A percentile compares a stretch with the other conserved stretches of the same genome.
Conservation (phyloP, 2,888 invertebrate genomes). For the Pachycephus smyrnensis region DNA sequence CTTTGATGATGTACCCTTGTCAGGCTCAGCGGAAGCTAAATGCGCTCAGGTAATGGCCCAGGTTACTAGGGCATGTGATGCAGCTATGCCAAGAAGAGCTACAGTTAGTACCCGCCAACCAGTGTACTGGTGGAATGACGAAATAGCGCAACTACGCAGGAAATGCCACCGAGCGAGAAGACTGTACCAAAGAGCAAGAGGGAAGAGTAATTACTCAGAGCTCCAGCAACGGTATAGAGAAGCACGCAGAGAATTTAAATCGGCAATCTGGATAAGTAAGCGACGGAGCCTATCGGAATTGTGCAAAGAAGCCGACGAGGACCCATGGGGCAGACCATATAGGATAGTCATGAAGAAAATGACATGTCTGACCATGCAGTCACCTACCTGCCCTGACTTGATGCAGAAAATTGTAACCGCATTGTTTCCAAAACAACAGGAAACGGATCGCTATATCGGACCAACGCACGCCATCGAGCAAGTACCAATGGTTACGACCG, state of each 20-base stretch:
- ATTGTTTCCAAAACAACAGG: constrained; percentile 27
- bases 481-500: constrained; percentile 21
- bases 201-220: constrained; percentile 8
- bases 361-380: constrained; percentile 9
- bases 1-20: not conserved
- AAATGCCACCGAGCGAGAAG: constrained; percentile 19
- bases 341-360: constrained; percentile 32
- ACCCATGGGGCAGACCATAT: constrained; percentile 41
- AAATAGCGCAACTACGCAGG: constrained; percentile 13
- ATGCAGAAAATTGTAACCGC: constrained; percentile 29
- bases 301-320: constrained; percentile 29
- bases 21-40: constrained; percentile 12
- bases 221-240: constrained; percentile 15
- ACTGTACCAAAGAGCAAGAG: constrained; percentile 15
- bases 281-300: constrained; percentile 33
- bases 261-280: constrained; percentile 27
- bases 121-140: constrained; percentile 28
- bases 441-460: not conserved
- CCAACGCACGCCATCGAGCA: not conserved
- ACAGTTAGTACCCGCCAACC: constrained; percentile 8
- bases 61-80: constrained; percentile 26
- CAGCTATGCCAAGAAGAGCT: constrained; percentile 28
- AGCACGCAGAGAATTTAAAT: constrained; percentile 9
- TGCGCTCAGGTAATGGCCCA: constrained; percentile 11
- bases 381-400: constrained; percentile 27